phyloP scores from a whole-genome alignment of 2,888 invertebrate genomes.

The Boloria selene region DNA sequence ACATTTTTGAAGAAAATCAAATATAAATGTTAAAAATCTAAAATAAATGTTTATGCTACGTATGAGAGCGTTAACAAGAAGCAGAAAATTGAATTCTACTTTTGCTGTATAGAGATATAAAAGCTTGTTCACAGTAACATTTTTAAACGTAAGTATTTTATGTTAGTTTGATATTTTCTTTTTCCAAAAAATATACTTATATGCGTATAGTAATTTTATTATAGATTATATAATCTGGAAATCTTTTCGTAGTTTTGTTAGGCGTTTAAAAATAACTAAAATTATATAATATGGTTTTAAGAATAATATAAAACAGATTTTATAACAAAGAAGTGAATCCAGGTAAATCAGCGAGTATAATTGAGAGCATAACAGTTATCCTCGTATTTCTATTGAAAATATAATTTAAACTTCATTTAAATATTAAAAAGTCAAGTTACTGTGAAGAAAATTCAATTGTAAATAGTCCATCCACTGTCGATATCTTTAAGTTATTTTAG shows the following conservation, averaged over 20 bases:
- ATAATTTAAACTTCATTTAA: too few relatives aligned
- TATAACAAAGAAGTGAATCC: too few relatives aligned
- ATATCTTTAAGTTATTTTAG: slow-evolving; percentile 14
- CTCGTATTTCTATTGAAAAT: neutral
- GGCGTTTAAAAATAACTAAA: too few relatives aligned
- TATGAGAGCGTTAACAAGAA: slow-evolving; percentile 10
- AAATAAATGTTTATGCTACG: slow-evolving; percentile 15
- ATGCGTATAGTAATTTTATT: neutral
- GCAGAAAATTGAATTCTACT: slow-evolving; percentile 15
- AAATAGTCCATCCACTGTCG: neutral
- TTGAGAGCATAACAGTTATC: neutral
- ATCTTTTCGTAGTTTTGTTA: too few relatives aligned
- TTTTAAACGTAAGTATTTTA: neutral
- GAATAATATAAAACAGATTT: too few relatives aligned
- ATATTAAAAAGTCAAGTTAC: too few relatives aligned
- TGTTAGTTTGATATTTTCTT: neutral
- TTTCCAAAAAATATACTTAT: too few relatives aligned
- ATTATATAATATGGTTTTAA: too few relatives aligned
- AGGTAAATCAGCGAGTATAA: neutral
- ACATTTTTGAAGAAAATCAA: neutral
- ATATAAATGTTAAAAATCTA: neutral
- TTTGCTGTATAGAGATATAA: slow-evolving; percentile 12
- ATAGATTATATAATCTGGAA: too few relatives aligned
- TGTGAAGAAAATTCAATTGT: neutral
- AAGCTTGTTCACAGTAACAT: slow-evolving; percentile 8